A percentile compares a stretch with the other conserved stretches of the same genome.
phyloP scores from a whole-genome alignment of 2,888 invertebrate genomes.

The Rhingia campestris region DNA sequence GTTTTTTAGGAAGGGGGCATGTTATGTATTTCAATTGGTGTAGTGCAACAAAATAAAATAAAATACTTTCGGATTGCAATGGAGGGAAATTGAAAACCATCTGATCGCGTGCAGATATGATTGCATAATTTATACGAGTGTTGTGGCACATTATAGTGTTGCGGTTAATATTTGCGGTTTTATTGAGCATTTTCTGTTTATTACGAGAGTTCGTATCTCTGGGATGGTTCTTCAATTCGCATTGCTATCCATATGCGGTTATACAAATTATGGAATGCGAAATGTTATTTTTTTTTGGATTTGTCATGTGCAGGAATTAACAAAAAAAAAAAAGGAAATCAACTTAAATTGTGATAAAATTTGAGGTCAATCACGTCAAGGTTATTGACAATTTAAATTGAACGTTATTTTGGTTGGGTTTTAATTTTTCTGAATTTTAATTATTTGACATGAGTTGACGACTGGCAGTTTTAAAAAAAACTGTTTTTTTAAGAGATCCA shows the following conservation, averaged over 20 bases:
- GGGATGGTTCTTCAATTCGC: not conserved
- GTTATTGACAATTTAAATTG: too few relatives aligned
- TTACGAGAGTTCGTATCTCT: conserved; percentile 1
- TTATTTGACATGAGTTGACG: too few relatives aligned
- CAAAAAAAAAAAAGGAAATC: too few relatives aligned
- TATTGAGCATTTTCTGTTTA: conserved; percentile 47
- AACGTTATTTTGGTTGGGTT: too few relatives aligned
- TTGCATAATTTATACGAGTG: conserved; percentile 46
- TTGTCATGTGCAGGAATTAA: too few relatives aligned
- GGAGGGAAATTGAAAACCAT: conserved; percentile 54
- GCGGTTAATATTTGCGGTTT: conserved; percentile 57
- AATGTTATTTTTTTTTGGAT: not conserved
- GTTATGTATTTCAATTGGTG: too few relatives aligned
- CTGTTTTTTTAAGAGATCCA: too few relatives aligned
- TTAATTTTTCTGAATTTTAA: too few relatives aligned
- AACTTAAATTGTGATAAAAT: too few relatives aligned
- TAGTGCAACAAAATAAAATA: conserved; percentile 1
- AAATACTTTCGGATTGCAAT: not conserved
- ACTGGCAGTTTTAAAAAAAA: too few relatives aligned
- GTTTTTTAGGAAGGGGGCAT: too few relatives aligned
- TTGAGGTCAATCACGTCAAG: too few relatives aligned
- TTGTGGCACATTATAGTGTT: conserved; percentile 55
- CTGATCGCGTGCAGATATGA: conserved; percentile 46
- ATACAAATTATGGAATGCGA: not conserved
- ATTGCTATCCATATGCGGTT: conserved; percentile 11